Conservation (phyloP, 2,797 vertebrate species). For the Pitangus sulphuratus region DNA sequence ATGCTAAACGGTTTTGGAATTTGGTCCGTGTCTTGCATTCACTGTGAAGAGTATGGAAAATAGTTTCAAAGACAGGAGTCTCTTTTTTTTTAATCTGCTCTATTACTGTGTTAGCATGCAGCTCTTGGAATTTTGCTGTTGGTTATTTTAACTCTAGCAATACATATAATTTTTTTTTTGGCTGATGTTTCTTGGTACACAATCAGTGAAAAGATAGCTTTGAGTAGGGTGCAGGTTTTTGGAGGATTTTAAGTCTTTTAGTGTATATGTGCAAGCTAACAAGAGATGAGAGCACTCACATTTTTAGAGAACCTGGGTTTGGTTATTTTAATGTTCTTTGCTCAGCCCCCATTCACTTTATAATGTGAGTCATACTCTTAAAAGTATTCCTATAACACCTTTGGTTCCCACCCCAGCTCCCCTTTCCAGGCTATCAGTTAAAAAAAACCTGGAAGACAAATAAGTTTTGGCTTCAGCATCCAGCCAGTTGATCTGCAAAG, state of each 20-base stretch:
- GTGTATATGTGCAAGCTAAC: neutral
- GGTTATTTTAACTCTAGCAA: neutral
- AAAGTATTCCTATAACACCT: neutral
- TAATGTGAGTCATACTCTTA: neutral
- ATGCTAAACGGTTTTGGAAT: neutral
- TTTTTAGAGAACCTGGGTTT: neutral
- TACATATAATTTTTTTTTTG: neutral
- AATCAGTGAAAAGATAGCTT: neutral
- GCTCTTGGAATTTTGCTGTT: neutral
- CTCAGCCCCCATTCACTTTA: neutral
- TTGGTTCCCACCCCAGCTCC: neutral
- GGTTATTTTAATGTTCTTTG: neutral
- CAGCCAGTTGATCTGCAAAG: neutral
- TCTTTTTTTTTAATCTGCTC: neutral
- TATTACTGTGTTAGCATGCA: neutral
- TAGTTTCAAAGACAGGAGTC: neutral
- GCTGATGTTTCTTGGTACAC: neutral
- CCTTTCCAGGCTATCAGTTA: neutral
- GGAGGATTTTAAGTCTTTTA: neutral
- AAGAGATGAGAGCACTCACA: neutral
- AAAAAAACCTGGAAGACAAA: conserved; percentile 34
- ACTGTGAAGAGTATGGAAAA: neutral
- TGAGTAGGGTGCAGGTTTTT: fast-evolving
- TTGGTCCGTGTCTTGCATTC: neutral
- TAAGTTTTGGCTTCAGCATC: neutral